phyloP scores from a whole-genome alignment of 2,113 vertebrate genomes.

The Epinephelus moara region DNA sequence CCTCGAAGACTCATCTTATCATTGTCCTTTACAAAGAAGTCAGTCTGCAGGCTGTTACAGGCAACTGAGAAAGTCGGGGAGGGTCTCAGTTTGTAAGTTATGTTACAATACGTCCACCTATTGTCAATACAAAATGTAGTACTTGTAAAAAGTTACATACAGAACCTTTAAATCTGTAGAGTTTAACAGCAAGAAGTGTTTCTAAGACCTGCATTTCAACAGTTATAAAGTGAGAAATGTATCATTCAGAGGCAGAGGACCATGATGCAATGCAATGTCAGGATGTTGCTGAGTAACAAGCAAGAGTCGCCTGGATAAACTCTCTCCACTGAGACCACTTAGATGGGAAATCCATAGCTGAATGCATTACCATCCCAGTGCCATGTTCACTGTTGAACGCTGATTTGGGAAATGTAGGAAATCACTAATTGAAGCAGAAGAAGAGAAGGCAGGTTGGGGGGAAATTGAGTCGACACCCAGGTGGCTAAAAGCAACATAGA shows the following conservation, averaged over 20 bases:
- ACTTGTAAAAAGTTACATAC: too few species aligned
- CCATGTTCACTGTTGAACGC: not conserved
- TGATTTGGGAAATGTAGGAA: not conserved
- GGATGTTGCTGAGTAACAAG: not conserved
- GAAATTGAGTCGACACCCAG: not conserved
- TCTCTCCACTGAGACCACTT: not conserved
- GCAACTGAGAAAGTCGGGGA: too few species aligned
- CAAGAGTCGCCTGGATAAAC: not conserved
- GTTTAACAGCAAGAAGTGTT: not conserved
- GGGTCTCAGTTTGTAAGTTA: too few species aligned
- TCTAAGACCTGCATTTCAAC: not conserved
- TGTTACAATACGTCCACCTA: too few species aligned
- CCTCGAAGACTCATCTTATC: too few species aligned
- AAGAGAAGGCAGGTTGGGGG: not conserved
- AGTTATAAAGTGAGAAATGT: not conserved
- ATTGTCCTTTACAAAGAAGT: too few species aligned
- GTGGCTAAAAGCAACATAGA: not conserved
- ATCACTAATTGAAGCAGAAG: not conserved
- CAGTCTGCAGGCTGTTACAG: too few species aligned
- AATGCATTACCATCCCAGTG: not conserved
- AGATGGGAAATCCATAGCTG: conserved; percentile 8
- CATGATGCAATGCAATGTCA: not conserved
- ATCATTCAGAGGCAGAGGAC: not conserved
- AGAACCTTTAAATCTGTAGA: too few species aligned
- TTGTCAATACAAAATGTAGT: too few species aligned